Base-by-base conservation (phyloP, 2,113 vertebrate species). In the Paraplagusia blochii region DNA sequence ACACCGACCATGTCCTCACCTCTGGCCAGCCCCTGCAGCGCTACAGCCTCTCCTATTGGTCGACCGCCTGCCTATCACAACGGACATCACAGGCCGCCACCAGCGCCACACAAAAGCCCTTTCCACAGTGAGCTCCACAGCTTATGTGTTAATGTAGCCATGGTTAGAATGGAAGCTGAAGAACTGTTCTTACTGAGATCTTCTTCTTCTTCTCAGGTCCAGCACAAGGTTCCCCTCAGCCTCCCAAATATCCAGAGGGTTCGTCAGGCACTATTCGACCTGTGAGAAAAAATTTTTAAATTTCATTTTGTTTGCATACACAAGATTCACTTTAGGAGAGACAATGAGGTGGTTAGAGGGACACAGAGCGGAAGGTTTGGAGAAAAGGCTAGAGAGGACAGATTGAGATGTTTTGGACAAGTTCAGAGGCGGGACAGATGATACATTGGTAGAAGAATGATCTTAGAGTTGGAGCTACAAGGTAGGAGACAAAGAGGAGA, bases 211-310 rank as follows among this genome's bases (percentile, higher is more conserved):
- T 15, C 52, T 44, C 54, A 89, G 88, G 80, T 33, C 87, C 85
- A 0, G 58, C 43, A 3, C 87, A 82, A 69, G 72, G 69, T 22
- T 84, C 87, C n/a, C 61, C 74, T 8, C 88, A 86, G 14, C 88
- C 88, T 38, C 86, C 88, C 56, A 88, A 81, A 74, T 89, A 90
- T 63, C 84, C 87, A n/a, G 90, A 89, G 35, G 64, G 69, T 1
- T 56, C 65, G n/a, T 62, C 77, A n/a, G 39, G 84, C 45, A 85
- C 73, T 64, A 85, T 90, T 19, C 74, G 90, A 69, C 88, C 88
- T 6, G 90, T 90, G 72, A 91, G 89, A 77, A 4, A 53, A 54
- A 11, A 29, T 29, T 29, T 29, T 29, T 29, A 29, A 29, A 29
- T 29, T 29, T 29, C 3, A 29, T 29, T 29, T 29, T 29, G 22